A percentile compares a stretch with the other conserved stretches of the same genome.
Conservation (phyloP, 2,113 vertebrate species). For the Anguilla rostrata region DNA sequence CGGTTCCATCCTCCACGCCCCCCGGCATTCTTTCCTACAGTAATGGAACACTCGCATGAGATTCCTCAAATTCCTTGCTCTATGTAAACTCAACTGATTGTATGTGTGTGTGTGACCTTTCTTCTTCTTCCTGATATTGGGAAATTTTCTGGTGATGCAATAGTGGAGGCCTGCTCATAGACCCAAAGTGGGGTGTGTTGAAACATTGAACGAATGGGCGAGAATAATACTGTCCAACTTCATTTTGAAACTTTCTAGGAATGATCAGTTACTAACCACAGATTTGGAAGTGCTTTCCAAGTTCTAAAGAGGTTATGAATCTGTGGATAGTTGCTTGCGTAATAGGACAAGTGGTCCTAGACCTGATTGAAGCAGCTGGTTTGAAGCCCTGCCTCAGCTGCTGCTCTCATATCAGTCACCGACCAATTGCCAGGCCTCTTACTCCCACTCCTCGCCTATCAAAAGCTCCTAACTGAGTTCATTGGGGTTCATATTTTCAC, state of each 20-base stretch:
- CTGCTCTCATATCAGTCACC: not conserved
- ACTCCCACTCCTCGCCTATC: not conserved
- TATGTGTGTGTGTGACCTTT: not conserved
- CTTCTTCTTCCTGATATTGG: not conserved
- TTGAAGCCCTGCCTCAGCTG: not conserved
- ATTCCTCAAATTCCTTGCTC: not conserved
- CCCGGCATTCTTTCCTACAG: not conserved
- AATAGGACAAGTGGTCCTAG: not conserved
- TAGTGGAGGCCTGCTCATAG: not conserved
- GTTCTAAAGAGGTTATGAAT: not conserved
- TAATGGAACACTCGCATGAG: not conserved
- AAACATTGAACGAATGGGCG: not conserved
- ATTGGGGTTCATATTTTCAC: constrained; percentile 1
- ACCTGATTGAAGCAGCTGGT: not conserved
- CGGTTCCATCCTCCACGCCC: not conserved
- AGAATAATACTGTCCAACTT: not conserved
- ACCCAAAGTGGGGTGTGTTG: not conserved
- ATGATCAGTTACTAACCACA: not conserved
- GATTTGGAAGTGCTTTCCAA: not conserved
- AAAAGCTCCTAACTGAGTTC: not conserved
- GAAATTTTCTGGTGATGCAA: not conserved
- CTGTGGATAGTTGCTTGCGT: not conserved
- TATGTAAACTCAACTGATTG: not conserved
- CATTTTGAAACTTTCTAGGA: not conserved
- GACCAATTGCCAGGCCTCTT: not conserved